These are phyloP conservation scores for Apotomis capreana DNA, from an alignment of 2,888 invertebrate genomes.

Conservation along the genomic window DNA sequence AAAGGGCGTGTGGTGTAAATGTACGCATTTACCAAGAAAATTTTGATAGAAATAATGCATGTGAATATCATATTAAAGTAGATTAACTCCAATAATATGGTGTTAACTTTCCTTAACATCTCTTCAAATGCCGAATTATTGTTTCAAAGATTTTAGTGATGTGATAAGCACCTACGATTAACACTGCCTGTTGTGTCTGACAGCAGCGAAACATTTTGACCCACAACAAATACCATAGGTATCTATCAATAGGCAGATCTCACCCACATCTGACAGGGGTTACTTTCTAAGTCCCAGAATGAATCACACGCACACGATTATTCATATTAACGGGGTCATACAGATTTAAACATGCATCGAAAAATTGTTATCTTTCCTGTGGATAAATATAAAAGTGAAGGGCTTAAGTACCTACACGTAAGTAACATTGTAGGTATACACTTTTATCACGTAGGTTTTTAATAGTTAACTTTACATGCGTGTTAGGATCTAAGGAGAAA, in stretches of 20 bases:
- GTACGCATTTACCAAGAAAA: background rate
- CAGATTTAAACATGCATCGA: no score
- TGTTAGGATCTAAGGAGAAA: no score
- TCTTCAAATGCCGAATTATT: background rate
- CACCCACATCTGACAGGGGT: slow-evolving; percentile 22
- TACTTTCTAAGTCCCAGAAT: slow-evolving; percentile 17
- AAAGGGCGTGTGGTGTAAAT: background rate
- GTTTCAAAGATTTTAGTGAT: slow-evolving; percentile 2
- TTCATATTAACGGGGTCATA: no score
- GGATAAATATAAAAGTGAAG: no score
- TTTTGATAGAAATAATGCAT: background rate
- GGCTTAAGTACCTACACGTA: no score
- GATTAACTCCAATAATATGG: no score
- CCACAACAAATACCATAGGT: slow-evolving; percentile 5
- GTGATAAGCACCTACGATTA: background rate
- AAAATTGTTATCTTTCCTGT: no score
- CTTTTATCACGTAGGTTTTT: no score
- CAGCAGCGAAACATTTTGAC: slow-evolving; percentile 16
- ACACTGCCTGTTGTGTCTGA: slow-evolving; percentile 4
- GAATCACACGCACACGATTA: background rate
- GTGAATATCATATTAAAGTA: no score
- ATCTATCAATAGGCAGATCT: slow-evolving; percentile 16
- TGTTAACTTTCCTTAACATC: no score
- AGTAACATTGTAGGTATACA: no score
- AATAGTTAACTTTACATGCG: no score